Conservation (phyloP, 2,888 invertebrate species). For the Meta bourneti region DNA sequence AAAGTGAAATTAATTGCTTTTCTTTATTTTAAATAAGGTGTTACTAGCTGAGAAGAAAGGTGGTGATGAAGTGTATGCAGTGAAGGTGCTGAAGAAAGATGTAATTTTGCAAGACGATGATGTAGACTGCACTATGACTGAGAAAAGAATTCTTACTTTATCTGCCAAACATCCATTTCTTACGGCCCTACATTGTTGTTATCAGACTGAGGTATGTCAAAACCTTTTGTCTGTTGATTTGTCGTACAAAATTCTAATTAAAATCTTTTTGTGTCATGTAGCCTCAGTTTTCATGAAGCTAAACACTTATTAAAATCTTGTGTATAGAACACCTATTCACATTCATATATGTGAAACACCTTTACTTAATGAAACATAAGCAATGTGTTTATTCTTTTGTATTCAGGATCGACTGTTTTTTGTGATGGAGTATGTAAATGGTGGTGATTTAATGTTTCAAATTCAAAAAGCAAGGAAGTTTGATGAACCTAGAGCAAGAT, state of each 20-base stretch:
- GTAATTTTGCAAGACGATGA: constrained; percentile 99
- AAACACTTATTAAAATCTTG: neutral
- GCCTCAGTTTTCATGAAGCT: neutral
- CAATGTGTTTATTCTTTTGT: neutral
- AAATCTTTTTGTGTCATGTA: neutral
- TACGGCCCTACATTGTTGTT: constrained; percentile 97
- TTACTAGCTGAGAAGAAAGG: constrained; percentile 97
- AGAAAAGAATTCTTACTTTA: constrained; percentile 96
- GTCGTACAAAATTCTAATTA: neutral
- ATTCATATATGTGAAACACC: neutral
- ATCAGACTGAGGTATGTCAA: constrained; percentile 88
- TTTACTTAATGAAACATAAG: neutral
- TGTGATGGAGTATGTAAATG: constrained; percentile 99
- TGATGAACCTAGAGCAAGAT: constrained; percentile 95
- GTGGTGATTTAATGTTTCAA: constrained; percentile 99
- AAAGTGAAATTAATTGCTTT: too few relatives aligned
- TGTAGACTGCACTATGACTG: constrained; percentile 99
- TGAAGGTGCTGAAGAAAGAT: constrained; percentile 95
- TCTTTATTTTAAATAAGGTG: constrained; percentile 84
- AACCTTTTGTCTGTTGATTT: too few relatives aligned
- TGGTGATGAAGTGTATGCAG: constrained; percentile 91
- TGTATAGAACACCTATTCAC: neutral
- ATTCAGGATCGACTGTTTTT: constrained; percentile 93
- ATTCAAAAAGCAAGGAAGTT: constrained; percentile 98
- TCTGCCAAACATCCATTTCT: constrained; percentile 98